These are phyloP conservation scores for Orycteropus afer DNA, from an alignment of 2,113 vertebrate genomes.

Conservation along the genomic window DNA sequence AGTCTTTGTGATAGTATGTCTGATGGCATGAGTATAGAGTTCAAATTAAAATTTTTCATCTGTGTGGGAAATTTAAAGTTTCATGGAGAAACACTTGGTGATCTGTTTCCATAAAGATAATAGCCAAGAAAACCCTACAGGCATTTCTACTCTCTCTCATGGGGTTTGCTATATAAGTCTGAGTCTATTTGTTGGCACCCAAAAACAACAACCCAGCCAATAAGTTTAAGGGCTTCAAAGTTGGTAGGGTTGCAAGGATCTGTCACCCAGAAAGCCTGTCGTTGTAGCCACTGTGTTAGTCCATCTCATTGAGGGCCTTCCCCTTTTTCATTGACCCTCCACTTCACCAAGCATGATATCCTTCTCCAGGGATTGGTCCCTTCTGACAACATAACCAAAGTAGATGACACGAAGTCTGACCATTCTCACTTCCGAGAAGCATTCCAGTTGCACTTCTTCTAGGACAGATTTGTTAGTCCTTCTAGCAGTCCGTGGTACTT, in stretches of 20 bases:
- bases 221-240: constrained; percentile 25
- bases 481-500: too few species aligned
- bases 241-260: neutral
- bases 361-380: too few species aligned
- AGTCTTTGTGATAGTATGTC: constrained; percentile 9
- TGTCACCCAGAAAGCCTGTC: constrained; percentile 37
- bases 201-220: neutral
- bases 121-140: neutral
- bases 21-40: neutral
- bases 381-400: too few species aligned
- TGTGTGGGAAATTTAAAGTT: neutral
- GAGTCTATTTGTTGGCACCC: neutral
- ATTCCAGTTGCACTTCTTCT: too few species aligned
- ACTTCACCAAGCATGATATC: too few species aligned
- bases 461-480: too few species aligned
- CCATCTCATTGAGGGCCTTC: too few species aligned
- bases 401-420: too few species aligned
- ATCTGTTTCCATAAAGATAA: neutral
- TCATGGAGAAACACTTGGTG: neutral
- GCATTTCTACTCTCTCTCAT: neutral
- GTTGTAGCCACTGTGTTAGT: too few species aligned
- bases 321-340: too few species aligned
- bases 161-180: too few species aligned
- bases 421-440: too few species aligned
- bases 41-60: constrained; percentile 48